These are phyloP conservation scores for Polyommatus icarus DNA, from an alignment of 2,888 invertebrate species.

Conservation along the genomic window DNA sequence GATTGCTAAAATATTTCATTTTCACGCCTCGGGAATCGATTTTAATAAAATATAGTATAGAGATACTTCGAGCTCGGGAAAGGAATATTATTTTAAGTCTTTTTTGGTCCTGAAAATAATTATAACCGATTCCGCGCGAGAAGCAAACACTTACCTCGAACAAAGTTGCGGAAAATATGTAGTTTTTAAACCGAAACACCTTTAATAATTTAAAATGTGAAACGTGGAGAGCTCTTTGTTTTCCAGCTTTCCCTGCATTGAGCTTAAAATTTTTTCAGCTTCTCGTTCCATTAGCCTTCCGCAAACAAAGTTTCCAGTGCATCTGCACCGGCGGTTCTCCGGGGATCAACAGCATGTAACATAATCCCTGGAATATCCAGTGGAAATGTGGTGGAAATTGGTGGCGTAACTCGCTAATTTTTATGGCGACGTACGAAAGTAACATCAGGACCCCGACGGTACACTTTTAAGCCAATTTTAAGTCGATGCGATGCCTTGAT, in stretches of 20 bases:
- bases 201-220: not conserved
- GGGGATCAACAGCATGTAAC: constrained; percentile 28
- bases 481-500: too few species aligned
- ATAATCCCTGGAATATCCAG: constrained; percentile 34
- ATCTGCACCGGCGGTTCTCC: constrained; percentile 13
- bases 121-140: too few species aligned
- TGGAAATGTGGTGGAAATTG: constrained; percentile 10
- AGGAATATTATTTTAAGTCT: too few species aligned
- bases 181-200: not conserved
- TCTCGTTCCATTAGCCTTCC: constrained; percentile 3
- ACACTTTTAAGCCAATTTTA: not conserved
- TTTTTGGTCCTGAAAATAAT: too few species aligned
- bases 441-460: not conserved
- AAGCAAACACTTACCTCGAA: not conserved
- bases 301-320: constrained; percentile 21
- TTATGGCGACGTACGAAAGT: not conserved
- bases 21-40: too few species aligned
- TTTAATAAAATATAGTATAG: too few species aligned
- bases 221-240: not conserved
- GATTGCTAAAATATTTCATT: too few species aligned
- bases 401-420: constrained; percentile 3
- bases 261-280: constrained; percentile 4
- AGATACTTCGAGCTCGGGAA: too few species aligned
- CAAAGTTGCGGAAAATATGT: not conserved
- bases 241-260: not conserved